Base-by-base conservation (phyloP, 2,113 vertebrate species). In the Greenwoodochromis staneri region DNA sequence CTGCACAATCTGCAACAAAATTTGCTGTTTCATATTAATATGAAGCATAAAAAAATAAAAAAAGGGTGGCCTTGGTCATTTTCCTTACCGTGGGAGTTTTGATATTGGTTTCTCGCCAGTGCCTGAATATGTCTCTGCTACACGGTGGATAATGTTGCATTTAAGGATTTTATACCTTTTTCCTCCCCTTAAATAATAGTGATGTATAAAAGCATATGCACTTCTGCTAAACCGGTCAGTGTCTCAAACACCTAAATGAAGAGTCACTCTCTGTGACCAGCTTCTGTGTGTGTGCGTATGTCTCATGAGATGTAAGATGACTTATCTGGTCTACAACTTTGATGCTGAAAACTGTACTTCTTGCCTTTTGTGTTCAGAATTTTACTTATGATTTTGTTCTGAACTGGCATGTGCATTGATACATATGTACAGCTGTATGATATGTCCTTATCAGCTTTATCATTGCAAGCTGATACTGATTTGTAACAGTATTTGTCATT, bases 1-100 rank as follows among this genome's bases (percentile, higher is more conserved):
- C 81, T 88, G 78, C 87, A 88, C 85, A 88, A 80, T 92, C 78
- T 93, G 49, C 87, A 80, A 90, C 90, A 91, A 63, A 87, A 91
- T 80, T 92, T 24, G 73, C 29, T 42, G 85, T 95, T 95, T 95
- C 91, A 91, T 92, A 71, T 31, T 71, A 47, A 93, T 81, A 66
- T 85, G 83, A 93, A 92, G 78, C 88, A 86, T 93, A 49, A 87
- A 89, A 90, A 57, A 93, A 92, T 92, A 49, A 87, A 92, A 92
- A 89, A 90, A 94, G 94, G 86, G 93, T 95, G 95, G 95, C 96
- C 96, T 95, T 95, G 88, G 92, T 95, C 94, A 94, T 95, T 95
- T 95, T 93, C 92, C 87, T 92, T 93, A 95, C 89, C 88, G 90
- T 88, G 85, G 92, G 83, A 88, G 69, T 88, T 87, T 90, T 88